A percentile compares a stretch with the other conserved stretches of the same genome.
Conservation (phyloP, 2,113 vertebrate genomes). For the Leucopsar rothschildi region DNA sequence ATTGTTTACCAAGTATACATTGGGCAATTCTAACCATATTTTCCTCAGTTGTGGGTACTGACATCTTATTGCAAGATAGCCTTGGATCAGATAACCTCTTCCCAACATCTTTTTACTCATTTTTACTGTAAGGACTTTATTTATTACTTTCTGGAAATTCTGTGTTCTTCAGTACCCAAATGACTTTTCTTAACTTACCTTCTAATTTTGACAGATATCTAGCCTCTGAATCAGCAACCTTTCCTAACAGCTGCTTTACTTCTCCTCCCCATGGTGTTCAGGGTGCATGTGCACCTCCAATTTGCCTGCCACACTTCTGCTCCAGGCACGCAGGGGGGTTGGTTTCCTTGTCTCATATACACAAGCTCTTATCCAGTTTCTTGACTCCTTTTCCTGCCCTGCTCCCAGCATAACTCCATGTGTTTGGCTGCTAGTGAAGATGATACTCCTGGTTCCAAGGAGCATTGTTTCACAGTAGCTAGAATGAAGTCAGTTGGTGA, state of each 20-base stretch:
- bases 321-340: not conserved
- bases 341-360: not conserved
- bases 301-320: not conserved
- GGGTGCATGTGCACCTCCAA: not conserved
- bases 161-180: not conserved
- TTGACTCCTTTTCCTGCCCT: not conserved
- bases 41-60: not conserved
- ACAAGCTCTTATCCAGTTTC: not conserved
- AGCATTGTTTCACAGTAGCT: not conserved
- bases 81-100: not conserved
- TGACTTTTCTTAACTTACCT: not conserved
- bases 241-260: not conserved
- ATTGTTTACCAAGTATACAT: not conserved
- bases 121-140: not conserved
- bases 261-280: not conserved
- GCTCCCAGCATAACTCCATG: not conserved
- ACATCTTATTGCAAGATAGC: not conserved
- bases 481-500: not conserved
- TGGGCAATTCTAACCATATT: not conserved
- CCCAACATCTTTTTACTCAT: not conserved
- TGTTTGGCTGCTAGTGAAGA: not conserved
- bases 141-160: not conserved
- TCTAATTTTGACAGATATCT: not conserved
- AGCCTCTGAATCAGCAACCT: not conserved
- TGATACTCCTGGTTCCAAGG: not conserved